Evolutionary conservation across 2,113 vertebrate species (phyloP).

Genomic region (Holacanthus passer): DNA sequence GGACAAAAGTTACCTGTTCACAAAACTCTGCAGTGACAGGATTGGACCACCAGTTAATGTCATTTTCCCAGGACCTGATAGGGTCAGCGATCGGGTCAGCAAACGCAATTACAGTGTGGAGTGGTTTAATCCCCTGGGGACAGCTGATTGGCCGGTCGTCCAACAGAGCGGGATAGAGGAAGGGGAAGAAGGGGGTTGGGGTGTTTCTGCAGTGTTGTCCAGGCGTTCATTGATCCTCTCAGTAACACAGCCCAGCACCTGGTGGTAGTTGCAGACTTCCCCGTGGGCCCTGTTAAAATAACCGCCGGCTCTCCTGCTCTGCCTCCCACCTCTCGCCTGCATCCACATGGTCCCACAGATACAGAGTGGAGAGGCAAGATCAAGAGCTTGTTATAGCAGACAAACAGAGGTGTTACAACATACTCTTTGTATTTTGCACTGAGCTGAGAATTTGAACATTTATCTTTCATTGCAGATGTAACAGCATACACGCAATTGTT

Average conservation of each 20-base stretch:
- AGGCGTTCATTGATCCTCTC: constrained; percentile 74
- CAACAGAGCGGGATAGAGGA: constrained; percentile 47
- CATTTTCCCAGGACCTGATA: constrained; percentile 83
- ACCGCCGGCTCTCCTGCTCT: constrained; percentile 55
- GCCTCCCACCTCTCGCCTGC: constrained; percentile 53
- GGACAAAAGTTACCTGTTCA: constrained; percentile 70
- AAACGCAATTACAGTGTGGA: constrained; percentile 86
- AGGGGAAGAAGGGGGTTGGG: constrained; percentile 50
- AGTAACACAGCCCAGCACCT: constrained; percentile 78
- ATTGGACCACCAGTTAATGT: constrained; percentile 81
- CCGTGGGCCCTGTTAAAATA: constrained; percentile 82
- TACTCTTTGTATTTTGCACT: constrained; percentile 24
- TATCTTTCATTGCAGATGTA: background rate
- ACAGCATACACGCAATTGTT: background rate
- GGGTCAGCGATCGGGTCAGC: constrained; percentile 84
- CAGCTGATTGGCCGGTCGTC: constrained; percentile 81
- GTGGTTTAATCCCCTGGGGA: constrained; percentile 81
- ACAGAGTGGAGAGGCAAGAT: constrained; percentile 37
- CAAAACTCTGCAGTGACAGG: constrained; percentile 58
- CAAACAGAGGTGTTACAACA: constrained; percentile 39
- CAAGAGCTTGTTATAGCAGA: constrained; percentile 44
- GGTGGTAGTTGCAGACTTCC: constrained; percentile 79
- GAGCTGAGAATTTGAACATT: background rate
- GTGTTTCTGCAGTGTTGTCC: constrained; percentile 72
- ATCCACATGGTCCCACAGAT: constrained; percentile 51